Percentiles rank a stretch among this genome's conserved stretches.
Conservation (phyloP, 2,797 vertebrate genomes). For the Lagodon rhomboides region DNA sequence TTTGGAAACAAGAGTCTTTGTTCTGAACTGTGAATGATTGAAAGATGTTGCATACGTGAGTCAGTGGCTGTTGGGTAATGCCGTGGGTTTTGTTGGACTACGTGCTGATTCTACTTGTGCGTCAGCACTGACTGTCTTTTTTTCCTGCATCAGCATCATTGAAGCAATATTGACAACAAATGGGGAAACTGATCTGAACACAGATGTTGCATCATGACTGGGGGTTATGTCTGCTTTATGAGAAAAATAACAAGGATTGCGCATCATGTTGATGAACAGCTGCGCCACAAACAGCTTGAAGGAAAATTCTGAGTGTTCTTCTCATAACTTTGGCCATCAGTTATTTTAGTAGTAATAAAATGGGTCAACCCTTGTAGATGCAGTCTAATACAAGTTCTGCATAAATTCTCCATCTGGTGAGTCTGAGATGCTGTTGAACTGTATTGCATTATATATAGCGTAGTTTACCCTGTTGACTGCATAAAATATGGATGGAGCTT, state of each 20-base stretch:
- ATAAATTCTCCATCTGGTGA: neutral
- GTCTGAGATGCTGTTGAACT: neutral
- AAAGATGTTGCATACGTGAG: conserved; percentile 65
- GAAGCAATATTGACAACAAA: conserved; percentile 36
- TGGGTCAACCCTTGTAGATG: neutral
- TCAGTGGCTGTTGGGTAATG: conserved; percentile 60
- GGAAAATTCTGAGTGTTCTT: neutral
- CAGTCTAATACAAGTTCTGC: neutral
- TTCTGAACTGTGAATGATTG: conserved; percentile 58
- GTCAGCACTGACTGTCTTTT: conserved; percentile 30
- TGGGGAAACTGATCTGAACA: conserved; percentile 15
- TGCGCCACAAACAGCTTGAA: neutral
- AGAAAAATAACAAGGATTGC: neutral
- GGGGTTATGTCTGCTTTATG: conserved; percentile 11
- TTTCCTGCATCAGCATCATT: conserved; percentile 28
- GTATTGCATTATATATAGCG: neutral
- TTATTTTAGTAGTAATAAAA: neutral
- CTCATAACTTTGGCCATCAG: neutral
- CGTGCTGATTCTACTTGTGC: conserved; percentile 32
- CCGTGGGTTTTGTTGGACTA: conserved; percentile 48
- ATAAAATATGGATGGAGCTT: too few relatives aligned
- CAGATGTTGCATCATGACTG: conserved; percentile 28
- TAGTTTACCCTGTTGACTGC: too few relatives aligned
- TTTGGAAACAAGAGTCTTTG: conserved; percentile 64
- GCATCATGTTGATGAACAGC: neutral